Percentiles rank a stretch among this genome's conserved stretches.
Conservation (phyloP, 2,113 vertebrate species). For the Nothobranchius kuhntae region DNA sequence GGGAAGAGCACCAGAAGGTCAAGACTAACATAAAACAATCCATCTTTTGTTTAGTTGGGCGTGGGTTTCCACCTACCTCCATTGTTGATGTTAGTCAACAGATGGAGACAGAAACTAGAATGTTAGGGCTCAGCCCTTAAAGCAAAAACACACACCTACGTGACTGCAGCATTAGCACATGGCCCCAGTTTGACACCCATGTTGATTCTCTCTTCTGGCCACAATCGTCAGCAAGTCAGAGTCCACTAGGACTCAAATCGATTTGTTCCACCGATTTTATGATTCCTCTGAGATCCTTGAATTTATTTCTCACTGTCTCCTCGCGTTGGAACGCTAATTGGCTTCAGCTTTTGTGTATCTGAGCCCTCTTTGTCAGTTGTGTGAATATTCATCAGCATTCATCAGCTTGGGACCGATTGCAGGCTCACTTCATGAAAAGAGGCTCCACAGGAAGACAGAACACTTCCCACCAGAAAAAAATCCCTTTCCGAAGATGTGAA, state of each 20-base stretch:
- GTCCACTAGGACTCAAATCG: conserved; percentile 23
- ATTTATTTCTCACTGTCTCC: neutral
- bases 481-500: conserved; percentile 35
- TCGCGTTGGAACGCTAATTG: conserved; percentile 49
- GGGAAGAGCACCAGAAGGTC: conserved; percentile 48
- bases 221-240: conserved; percentile 31
- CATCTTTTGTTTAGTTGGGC: conserved; percentile 45
- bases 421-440: conserved; percentile 40
- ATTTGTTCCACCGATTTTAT: conserved; percentile 26
- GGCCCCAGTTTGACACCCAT: conserved; percentile 27
- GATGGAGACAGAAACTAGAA: conserved; percentile 12
- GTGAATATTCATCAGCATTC: conserved; percentile 77
- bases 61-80: conserved; percentile 37
- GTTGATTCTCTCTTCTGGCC: neutral
- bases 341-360: conserved; percentile 56
- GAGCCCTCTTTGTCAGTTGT: conserved; percentile 54
- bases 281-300: conserved; percentile 15
- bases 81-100: conserved; percentile 31
- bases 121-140: neutral
- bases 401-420: conserved; percentile 51
- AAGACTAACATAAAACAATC: conserved; percentile 51
- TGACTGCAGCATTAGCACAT: neutral
- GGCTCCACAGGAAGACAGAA: conserved; percentile 46
- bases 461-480: conserved; percentile 61
- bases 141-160: neutral